Base-by-base conservation (phyloP, 1,140 invertebrate genomes). In the Zaprionus lachaisei region DNA sequence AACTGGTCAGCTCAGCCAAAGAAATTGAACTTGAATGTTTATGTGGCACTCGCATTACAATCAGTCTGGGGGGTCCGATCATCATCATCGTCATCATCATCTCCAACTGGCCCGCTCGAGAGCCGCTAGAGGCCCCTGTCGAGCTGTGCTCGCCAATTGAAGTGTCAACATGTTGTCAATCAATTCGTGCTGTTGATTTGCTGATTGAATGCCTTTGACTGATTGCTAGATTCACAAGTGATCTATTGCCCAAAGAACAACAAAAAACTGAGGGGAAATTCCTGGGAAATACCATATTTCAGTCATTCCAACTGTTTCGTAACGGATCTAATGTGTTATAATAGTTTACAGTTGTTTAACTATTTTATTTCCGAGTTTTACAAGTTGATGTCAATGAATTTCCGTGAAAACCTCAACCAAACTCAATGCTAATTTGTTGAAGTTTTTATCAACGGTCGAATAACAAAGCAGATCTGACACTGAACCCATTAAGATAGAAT, bases 21-120 rank as follows among this genome's bases (percentile, higher is more conserved):
- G 75, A 78, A 79, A 87, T 81, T 87, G 84, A 87, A 89, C 84
- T 89, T 87, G 84, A 89, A 79, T 84, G 78, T 79, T 83, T 80
- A 87, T 86, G 80, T 71, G 72, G 77, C 56, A 85, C 68, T 67
- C 72, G 78, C 55, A 80, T 63, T 77, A 66, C 22, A 51, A 60
- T 55, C 69, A 20, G 7, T 12, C 60, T 72, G 73, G 68, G 73
- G 68, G 73, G 68, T 65, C 72, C 7, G 37, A 6, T 14, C 9
- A 24, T 51, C 47, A 47, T 47, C 41, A 47, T 47, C 41, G 15
- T 17, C 47, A 22, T 4, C 47, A 51, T 20, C 47, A 20, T 34
- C 38, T 7, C 1, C 15, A 41, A 5, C 38, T 15, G 4, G 11
- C 37, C 37, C 38, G 38, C 20, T 22, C 2, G 20, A 20, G 20